Percentiles rank a stretch among this genome's conserved stretches.
Evolutionary conservation across 2,888 invertebrate genomes (phyloP).

Genomic region (Andrena chrysosceles): DNA sequence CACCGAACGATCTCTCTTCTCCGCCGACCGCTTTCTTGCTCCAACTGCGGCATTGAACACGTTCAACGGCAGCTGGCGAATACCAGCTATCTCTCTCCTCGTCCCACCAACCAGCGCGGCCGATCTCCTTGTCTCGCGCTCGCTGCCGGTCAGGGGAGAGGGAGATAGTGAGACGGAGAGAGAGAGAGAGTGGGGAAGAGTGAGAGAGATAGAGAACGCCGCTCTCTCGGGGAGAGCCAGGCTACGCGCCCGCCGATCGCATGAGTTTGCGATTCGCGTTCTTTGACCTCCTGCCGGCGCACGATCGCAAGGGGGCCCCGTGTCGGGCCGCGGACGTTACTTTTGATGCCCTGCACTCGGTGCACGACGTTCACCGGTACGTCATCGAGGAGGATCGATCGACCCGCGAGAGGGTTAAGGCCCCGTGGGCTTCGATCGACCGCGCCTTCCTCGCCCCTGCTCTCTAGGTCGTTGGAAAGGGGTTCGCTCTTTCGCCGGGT

Average conservation of each 20-base stretch:
- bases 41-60: slow-evolving; percentile 83
- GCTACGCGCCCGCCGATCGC: slow-evolving; percentile 66
- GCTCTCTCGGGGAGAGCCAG: slow-evolving; percentile 21
- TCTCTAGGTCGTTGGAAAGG: background rate
- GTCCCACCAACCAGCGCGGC: slow-evolving; percentile 33
- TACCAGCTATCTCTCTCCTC: slow-evolving; percentile 74
- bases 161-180: slow-evolving; percentile 40
- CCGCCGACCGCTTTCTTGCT: slow-evolving; percentile 80
- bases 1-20: slow-evolving; percentile 69
- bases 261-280: slow-evolving; percentile 79
- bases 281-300: slow-evolving; percentile 79
- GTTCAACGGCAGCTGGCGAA: slow-evolving; percentile 84
- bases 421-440: slow-evolving; percentile 4
- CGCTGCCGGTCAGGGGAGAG: slow-evolving; percentile 22
- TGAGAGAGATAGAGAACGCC: slow-evolving; percentile 23
- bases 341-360: slow-evolving; percentile 46
- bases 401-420: slow-evolving; percentile 30
- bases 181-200: slow-evolving; percentile 22
- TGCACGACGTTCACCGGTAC: slow-evolving; percentile 37
- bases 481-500: no score
- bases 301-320: slow-evolving; percentile 52
- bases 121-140: slow-evolving; percentile 42
- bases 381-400: slow-evolving; percentile 50
- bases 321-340: slow-evolving; percentile 53
- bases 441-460: slow-evolving; percentile 1